phyloP scores from a whole-genome alignment of 2,888 invertebrate genomes.

The Parnassius orleans region DNA sequence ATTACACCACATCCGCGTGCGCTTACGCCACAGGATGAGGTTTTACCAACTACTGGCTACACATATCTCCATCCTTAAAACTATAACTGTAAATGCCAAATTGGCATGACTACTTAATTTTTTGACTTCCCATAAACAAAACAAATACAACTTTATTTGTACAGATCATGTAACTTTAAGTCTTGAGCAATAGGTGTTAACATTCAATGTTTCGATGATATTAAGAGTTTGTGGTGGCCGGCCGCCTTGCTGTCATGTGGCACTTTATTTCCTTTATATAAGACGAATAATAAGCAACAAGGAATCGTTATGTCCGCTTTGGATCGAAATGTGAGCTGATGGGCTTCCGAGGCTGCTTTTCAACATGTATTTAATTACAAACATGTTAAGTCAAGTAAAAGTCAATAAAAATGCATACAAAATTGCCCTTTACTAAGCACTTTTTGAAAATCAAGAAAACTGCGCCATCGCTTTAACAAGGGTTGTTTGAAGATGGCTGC shows the following conservation, averaged over 20 bases:
- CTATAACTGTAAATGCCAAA: conserved; percentile 29
- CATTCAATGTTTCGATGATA: conserved; percentile 3
- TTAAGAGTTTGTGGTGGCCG: conserved; percentile 18
- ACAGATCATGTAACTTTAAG: conserved; percentile 4
- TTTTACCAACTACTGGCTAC: conserved; percentile 30
- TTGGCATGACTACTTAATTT: conserved; percentile 21
- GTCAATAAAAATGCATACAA: background rate
- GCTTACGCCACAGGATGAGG: conserved; percentile 63
- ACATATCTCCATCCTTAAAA: conserved; percentile 27
- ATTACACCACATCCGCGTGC: conserved; percentile 66
- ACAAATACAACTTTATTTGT: background rate
- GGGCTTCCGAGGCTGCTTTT: conserved; percentile 4
- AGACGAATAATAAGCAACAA: conserved; percentile 34
- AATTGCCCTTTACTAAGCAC: too few relatives aligned
- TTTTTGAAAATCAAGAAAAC: too few relatives aligned
- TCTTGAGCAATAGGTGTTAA: background rate
- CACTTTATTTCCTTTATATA: conserved; percentile 39
- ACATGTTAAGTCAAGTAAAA: background rate
- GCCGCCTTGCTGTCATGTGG: conserved; percentile 32
- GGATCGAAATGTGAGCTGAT: conserved; percentile 23
- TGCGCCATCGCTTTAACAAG: too few relatives aligned
- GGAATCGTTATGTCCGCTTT: conserved; percentile 30
- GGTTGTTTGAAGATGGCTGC: too few relatives aligned
- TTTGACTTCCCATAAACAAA: conserved; percentile 11
- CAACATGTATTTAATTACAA: conserved; percentile 1